Evolutionary conservation across 2,888 invertebrate genomes (phyloP), one percentile per base, ranked within the genome.

Genomic region (Hofmannophila pseudospretella): DNA sequence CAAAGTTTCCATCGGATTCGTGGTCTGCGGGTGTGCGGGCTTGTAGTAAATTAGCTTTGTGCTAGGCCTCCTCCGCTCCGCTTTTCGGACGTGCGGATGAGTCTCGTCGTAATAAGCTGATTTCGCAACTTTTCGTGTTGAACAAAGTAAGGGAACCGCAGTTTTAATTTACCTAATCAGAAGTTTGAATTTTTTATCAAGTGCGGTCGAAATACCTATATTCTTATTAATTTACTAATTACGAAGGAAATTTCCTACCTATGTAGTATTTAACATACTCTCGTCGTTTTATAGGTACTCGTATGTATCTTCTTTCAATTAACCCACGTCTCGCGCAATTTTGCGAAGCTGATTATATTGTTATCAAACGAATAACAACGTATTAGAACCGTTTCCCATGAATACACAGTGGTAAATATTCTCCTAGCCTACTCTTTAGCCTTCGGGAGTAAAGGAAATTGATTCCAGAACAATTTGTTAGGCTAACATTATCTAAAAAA

Each of bases 361-460:
- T 11, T 44, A 40, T 47, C 47, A 41, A 23, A 38, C 31, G 27
- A 26, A 44, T 47, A 42, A 41, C 35, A 42, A 44, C 40, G 13
- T 38, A 37, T 50, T 45, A 41, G 30, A 40, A 40, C 28, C 28
- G 26, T 39, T 44, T 36, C 11, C 34, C 26, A 37, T 11, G 37
- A 32, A 41, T 12, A 40, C 36, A 29, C 13, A 32, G 12, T 30
- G 19, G 36, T 34, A 39, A 29, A 29, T 29, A 10, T 12, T n/a
- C n/a, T n/a, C n/a, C n/a, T n/a, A n/a, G n/a, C n/a, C n/a, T n/a
- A 13, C 16, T 13, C n/a, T 8, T 9, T 16, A 16, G 7, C 16
- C 14, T 29, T 23, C n/a, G n/a, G 22, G 27, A 9, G 13, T n/a
- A 14, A 13, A 13, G 2, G 3, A 27, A 27, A 29, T 16, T 13